Evolutionary conservation across 2,888 invertebrate genomes (phyloP), one percentile per base, ranked within the genome.

Genomic region (Nomada ruficornis): DNA sequence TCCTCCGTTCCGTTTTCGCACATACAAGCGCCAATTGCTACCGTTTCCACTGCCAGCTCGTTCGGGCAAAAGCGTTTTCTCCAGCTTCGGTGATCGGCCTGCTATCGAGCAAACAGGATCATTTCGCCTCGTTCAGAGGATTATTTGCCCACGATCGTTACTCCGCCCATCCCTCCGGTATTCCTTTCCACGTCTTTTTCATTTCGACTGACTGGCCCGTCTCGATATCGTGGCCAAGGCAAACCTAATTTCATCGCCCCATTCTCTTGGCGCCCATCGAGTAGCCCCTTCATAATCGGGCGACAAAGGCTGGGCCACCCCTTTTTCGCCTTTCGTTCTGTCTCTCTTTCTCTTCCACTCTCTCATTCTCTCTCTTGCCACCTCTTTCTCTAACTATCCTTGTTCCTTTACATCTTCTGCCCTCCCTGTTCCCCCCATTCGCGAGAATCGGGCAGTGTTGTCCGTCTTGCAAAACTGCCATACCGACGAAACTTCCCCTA

Each of bases 171-270:
- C 54, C 67, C 65, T 36, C 59, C 71, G 72, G 44, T 50, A 50
- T 64, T 68, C 47, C 52, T 60, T 72, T 64, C 62, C 50, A 15
- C 64, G 57, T 80, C 80, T 63, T 81, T 74, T 55, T 83, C 64
- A 77, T 75, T 65, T 82, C 70, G 77, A 78, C 62, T 54, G 85
- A 64, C 79, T 77, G 81, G 84, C 55, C 64, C 63, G 86, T 88
- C 89, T 83, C 89, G 89, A 89, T 91, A 89, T 90, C 87, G 87
- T 86, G 84, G 85, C 80, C 83, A 84, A 82, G 81, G 85, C 88
- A 87, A 90, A 90, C 89, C 90, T 90, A 90, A 90, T 90, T 90
- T 89, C 89, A 72, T 82, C 85, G 73, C 74, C 60, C 75, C 82
- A 74, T 84, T 83, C 86, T 69, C 74, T 77, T 59, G 74, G 76